Evolutionary conservation across 37 sponge, comb jelly and placozoan species (phyloP).

Genomic region (Amphimedon queenslandica): DNA sequence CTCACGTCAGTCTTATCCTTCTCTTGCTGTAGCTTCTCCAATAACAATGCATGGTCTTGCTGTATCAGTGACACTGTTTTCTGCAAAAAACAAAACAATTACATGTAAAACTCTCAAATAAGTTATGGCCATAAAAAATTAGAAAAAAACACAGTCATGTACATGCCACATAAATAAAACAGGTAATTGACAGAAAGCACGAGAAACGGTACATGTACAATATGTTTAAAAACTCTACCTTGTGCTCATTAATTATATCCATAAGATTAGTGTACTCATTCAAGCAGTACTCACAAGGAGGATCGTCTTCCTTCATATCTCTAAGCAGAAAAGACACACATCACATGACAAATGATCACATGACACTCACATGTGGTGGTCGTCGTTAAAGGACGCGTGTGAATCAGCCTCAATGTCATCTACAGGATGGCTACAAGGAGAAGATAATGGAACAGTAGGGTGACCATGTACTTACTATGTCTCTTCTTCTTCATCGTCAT

Average conservation of each 20-base stretch:
- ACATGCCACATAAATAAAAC: too few species aligned
- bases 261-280: neutral
- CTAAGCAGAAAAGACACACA: conserved; percentile 5
- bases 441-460: neutral
- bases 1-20: conserved; percentile 25
- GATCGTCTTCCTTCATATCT: neutral
- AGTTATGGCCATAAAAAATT: too few species aligned
- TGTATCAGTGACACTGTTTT: neutral
- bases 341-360: neutral
- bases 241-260: neutral
- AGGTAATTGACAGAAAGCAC: too few species aligned
- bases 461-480: neutral
- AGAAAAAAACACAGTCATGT: too few species aligned
- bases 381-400: too few species aligned
- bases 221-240: neutral
- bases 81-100: too few species aligned
- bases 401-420: neutral
- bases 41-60: conserved; percentile 1
- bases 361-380: conserved; percentile 10
- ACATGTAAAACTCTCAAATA: too few species aligned
- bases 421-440: conserved; percentile 6
- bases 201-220: neutral
- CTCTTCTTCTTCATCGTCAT: conserved; percentile 6
- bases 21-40: conserved; percentile 42
- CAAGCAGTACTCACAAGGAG: neutral